Base-by-base conservation (phyloP, 2,797 vertebrate genomes). In the Pseudotriccus pelzelni region DNA sequence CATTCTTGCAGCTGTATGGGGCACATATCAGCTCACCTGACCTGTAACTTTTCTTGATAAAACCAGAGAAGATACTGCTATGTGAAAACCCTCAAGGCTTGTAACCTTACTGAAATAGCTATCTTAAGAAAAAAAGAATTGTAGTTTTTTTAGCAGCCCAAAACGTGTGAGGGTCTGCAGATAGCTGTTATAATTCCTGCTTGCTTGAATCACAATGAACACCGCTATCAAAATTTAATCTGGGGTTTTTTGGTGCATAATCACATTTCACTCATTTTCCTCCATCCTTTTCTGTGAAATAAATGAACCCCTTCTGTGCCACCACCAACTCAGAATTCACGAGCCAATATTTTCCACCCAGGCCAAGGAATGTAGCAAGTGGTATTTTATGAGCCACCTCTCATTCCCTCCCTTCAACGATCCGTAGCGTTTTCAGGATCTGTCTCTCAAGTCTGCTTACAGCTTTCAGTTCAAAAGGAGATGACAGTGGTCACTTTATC, bases 221-320 rank as follows among this genome's bases (percentile, higher is more conserved):
- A 30, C 86, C 43, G 30, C n/a, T 47, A 66, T 62, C 67, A 76
- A 92, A 94, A 92, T 96, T 96, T 97, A 96, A 95, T 97, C 95
- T 79, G 75, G 87, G 87, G 67, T 52, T 81, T 63, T 87, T 93
- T 91, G 58, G 69, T 74, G 72, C 85, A 56, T 96, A 91, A 97
- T 97, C 89, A 82, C 94, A 95, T 96, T 96, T 94, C 84, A 92
- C 34, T 97, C 94, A 72, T 88, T 96, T 96, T 91, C 87, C 75
- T 96, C 92, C 89, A 49, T 84, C 49, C 80, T 91, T 95, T 82
- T 83, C 36, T 60, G 80, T 92, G 87, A 96, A 90, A 97, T 93
- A 96, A 97, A 96, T 88, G 84, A 94, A 88, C 62, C 44, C 86
- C 49, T 87, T 91, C 93, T 97, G 84, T 96, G 96, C 91, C 94